These are phyloP conservation scores for Thysanoteuthis rhombus DNA, from an alignment of 2,888 invertebrate species.

Conservation along the genomic window DNA sequence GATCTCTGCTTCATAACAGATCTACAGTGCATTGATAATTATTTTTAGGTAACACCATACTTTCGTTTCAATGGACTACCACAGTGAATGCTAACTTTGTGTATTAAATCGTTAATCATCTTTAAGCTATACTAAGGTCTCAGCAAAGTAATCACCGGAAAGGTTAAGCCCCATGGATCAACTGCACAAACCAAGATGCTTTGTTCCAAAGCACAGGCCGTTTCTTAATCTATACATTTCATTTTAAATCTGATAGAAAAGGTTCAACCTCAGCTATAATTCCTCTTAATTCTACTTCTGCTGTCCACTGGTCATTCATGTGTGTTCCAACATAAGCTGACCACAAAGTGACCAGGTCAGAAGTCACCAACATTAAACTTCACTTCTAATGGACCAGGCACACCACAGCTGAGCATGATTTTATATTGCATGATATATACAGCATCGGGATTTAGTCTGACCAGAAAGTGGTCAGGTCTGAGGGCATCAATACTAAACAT, in stretches of 20 bases:
- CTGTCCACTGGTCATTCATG: neutral
- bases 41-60: neutral
- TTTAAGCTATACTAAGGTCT: neutral
- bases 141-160: neutral
- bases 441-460: neutral
- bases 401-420: neutral
- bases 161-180: neutral
- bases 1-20: no score
- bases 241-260: neutral
- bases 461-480: neutral
- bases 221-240: neutral
- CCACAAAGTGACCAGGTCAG: slow-evolving; percentile 12
- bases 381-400: slow-evolving; percentile 12
- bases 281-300: neutral
- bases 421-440: neutral
- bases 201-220: neutral
- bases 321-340: neutral
- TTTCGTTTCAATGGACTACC: neutral
- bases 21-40: neutral
- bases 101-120: neutral
- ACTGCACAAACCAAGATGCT: neutral
- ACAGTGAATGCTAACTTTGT: neutral
- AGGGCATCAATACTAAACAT: neutral
- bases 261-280: neutral
- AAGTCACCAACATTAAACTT: slow-evolving; percentile 12